Base-by-base conservation (phyloP, 2,888 invertebrate species). In the Caenorhabditis sp. region DNA sequence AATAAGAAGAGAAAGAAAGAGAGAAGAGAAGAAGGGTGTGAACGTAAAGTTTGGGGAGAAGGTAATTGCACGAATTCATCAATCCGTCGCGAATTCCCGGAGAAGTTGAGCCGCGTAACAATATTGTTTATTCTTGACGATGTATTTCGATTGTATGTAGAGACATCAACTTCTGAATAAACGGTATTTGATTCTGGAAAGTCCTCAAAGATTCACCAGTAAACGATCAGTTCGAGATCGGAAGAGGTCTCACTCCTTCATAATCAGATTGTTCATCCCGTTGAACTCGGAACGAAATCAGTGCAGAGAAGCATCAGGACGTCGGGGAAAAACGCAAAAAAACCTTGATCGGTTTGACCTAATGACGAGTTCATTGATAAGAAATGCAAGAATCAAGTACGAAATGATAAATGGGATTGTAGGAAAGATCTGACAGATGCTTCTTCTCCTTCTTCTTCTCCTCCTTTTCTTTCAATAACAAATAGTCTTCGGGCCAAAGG, bases 321-420 rank as follows among this genome's bases (percentile, higher is more conserved):
- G 26, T 56, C 15, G 5, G 43, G 24, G 17, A 22, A 15, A 30
- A 11, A 37, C 13, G 22, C 45, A 37, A 65, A 27, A 39, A 66
- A 68, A 68, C 56, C 66, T 68, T 68, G 66, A 68, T 56, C 58
- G 56, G 37, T 50, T 68, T 58, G 58, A 50, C 66, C 66, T 56
- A 66, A 56, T 66, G 50, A 68, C 32, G 24, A 68, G 43, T 65
- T 17, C 46, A 45, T 43, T 55, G 53, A 55, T 53, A 65, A 55
- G n/a, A n/a, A n/a, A 35, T 35, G 6, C 13, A 13, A 13, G 35
- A 35, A 35, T 9, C 9, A 35, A 13, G 35, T 13, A 7, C 1
- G 20, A n/a, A 32, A 53, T 53, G 63, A 53, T 53, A 26, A 35
- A 53, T 63, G 43, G 15, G 24, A 24, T 45, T 20, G 63, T 39